These are phyloP conservation scores for Megaleporinus macrocephalus DNA, from an alignment of 2,113 vertebrate species.

Conservation along the genomic window DNA sequence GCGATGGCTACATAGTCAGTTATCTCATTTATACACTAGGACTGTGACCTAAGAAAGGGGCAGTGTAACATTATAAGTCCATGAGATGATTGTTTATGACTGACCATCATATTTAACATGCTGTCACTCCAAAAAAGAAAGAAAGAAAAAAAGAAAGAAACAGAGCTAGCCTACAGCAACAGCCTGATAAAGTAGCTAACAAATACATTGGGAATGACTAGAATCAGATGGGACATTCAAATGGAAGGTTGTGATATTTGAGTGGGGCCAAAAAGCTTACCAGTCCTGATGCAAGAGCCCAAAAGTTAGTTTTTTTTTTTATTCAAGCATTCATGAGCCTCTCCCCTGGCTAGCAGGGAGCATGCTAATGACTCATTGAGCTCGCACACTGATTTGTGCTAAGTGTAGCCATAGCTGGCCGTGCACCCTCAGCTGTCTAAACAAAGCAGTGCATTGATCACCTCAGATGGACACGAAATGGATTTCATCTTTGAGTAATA, in stretches of 20 bases:
- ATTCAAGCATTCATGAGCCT: not conserved
- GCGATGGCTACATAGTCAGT: not conserved
- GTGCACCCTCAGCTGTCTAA: constrained; percentile 9
- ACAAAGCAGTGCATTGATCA: not conserved
- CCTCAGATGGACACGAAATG: not conserved
- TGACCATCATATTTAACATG: not conserved
- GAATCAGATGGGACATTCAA: too few species aligned
- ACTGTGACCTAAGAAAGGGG: not conserved
- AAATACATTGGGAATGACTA: too few species aligned
- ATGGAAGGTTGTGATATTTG: not conserved
- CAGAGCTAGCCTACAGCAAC: too few species aligned
- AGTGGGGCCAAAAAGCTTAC: not conserved
- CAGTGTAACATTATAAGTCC: constrained; percentile 12
- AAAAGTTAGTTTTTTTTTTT: constrained; percentile 7
- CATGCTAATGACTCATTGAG: not conserved
- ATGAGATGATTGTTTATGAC: constrained; percentile 1
- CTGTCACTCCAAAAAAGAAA: too few species aligned
- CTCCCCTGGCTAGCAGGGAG: not conserved
- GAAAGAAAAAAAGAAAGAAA: too few species aligned
- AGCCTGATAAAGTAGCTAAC: too few species aligned
- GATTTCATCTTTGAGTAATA: constrained; percentile 4
- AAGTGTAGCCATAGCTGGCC: too few species aligned
- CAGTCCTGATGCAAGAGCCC: constrained; percentile 19
- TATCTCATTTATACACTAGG: not conserved
- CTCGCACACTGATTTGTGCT: not conserved